Percentiles rank a stretch among this genome's conserved stretches.
Evolutionary conservation across 2,113 vertebrate genomes (phyloP).

Genomic region (Cynoglossus semilaevis): DNA sequence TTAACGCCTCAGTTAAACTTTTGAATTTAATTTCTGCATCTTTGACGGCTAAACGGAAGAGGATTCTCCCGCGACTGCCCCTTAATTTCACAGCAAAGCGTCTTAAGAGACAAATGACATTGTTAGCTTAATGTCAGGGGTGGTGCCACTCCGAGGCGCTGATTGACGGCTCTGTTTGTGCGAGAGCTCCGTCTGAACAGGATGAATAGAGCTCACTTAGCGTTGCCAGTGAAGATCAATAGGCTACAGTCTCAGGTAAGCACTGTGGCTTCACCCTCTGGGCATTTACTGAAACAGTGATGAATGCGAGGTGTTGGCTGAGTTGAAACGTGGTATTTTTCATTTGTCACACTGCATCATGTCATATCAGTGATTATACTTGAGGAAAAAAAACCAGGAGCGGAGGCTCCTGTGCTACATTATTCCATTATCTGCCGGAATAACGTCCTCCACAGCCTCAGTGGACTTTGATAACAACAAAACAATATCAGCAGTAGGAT

Average conservation of each 20-base stretch:
- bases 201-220: constrained; percentile 66
- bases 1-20: constrained; percentile 63
- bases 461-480: constrained; percentile 61
- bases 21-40: constrained; percentile 58
- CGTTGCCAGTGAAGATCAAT: constrained; percentile 68
- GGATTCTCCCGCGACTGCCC: constrained; percentile 22
- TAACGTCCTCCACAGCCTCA: constrained; percentile 57
- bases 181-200: constrained; percentile 49
- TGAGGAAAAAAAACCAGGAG: constrained; percentile 45
- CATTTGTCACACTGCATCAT: constrained; percentile 66
- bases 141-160: constrained; percentile 41
- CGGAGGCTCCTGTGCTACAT: constrained; percentile 36
- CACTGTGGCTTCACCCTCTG: constrained; percentile 52
- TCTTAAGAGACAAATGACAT: constrained; percentile 57
- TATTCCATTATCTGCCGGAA: constrained; percentile 61
- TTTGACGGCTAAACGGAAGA: constrained; percentile 50
- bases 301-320: constrained; percentile 47
- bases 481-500: constrained; percentile 66
- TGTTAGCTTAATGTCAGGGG: constrained; percentile 65
- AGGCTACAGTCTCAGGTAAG: constrained; percentile 63
- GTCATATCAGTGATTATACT: constrained; percentile 67
- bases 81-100: constrained; percentile 41
- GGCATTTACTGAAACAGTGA: constrained; percentile 61
- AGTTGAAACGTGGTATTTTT: constrained; percentile 64
- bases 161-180: constrained; percentile 71